Evolutionary conservation across 2,888 invertebrate genomes (phyloP).

Genomic region (Adela reaumurella): DNA sequence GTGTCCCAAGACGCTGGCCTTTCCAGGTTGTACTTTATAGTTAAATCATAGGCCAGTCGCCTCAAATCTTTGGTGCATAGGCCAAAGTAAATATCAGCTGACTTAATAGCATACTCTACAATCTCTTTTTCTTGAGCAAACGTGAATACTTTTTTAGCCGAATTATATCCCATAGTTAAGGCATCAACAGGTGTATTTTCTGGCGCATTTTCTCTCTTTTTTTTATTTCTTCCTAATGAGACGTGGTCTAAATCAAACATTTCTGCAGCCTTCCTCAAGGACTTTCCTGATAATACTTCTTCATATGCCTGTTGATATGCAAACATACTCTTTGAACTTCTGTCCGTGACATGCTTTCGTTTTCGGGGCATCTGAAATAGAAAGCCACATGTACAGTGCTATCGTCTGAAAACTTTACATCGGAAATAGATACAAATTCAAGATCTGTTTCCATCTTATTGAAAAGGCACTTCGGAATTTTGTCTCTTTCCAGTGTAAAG

Average conservation of each 20-base stretch:
- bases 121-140: constrained; percentile 5
- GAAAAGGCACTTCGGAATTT: no score
- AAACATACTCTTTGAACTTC: background rate
- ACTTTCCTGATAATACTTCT: background rate
- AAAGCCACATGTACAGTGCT: no score
- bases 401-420: no score
- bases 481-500: no score
- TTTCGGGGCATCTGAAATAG: background rate
- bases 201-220: background rate
- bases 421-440: no score
- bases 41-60: constrained; percentile 8
- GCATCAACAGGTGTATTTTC: background rate
- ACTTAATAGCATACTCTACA: constrained; percentile 6
- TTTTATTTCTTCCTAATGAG: background rate
- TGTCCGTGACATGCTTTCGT: background rate
- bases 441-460: no score
- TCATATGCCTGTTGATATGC: background rate
- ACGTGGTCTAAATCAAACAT: background rate
- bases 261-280: background rate
- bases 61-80: constrained; percentile 8
- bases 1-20: constrained; percentile 2
- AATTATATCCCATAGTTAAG: constrained; percentile 3
- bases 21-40: background rate
- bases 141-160: constrained; percentile 4
- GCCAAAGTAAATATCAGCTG: constrained; percentile 8